Percentiles rank a stretch among this genome's conserved stretches.
These are phyloP conservation scores for Periophthalmus modestus DNA, from an alignment of 2,113 vertebrate genomes.

Conservation along the genomic window DNA sequence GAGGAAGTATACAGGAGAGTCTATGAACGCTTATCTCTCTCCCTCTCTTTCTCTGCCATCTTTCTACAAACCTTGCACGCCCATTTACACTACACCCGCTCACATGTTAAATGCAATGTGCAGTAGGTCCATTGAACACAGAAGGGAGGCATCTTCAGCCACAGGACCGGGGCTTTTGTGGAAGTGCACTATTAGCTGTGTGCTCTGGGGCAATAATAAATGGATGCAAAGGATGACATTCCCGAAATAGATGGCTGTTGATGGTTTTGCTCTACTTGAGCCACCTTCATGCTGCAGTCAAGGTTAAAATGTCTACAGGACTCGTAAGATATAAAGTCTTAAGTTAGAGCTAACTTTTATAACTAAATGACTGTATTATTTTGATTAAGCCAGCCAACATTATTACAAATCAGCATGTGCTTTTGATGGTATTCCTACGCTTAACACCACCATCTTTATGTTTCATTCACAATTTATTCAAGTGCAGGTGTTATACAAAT, in stretches of 20 bases:
- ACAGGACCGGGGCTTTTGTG: slow-evolving; percentile 48
- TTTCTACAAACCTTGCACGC: slow-evolving; percentile 41
- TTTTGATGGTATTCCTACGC: too few relatives aligned
- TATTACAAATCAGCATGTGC: too few relatives aligned
- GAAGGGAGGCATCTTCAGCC: slow-evolving; percentile 51
- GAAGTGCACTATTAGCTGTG: slow-evolving; percentile 37
- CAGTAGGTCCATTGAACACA: slow-evolving; percentile 45
- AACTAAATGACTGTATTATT: too few relatives aligned
- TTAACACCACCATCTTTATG: too few relatives aligned
- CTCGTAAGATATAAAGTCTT: neutral
- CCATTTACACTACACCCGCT: slow-evolving; percentile 48
- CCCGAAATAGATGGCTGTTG: slow-evolving; percentile 34
- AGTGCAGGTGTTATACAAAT: too few relatives aligned
- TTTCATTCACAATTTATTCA: too few relatives aligned
- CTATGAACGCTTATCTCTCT: neutral
- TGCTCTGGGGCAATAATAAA: slow-evolving; percentile 49
- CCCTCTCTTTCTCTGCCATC: slow-evolving; percentile 37
- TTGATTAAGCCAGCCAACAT: too few relatives aligned
- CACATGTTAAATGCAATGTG: slow-evolving; percentile 52
- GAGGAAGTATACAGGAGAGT: slow-evolving; percentile 54
- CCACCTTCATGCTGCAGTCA: neutral
- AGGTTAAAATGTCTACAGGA: neutral
- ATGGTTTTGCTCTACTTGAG: neutral
- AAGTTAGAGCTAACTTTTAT: too few relatives aligned
- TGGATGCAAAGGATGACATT: slow-evolving; percentile 35